A percentile compares a stretch with the other conserved stretches of the same genome.
These are phyloP conservation scores for Syncerus caffer DNA, from an alignment of 2,797 vertebrate species.

Conservation along the genomic window DNA sequence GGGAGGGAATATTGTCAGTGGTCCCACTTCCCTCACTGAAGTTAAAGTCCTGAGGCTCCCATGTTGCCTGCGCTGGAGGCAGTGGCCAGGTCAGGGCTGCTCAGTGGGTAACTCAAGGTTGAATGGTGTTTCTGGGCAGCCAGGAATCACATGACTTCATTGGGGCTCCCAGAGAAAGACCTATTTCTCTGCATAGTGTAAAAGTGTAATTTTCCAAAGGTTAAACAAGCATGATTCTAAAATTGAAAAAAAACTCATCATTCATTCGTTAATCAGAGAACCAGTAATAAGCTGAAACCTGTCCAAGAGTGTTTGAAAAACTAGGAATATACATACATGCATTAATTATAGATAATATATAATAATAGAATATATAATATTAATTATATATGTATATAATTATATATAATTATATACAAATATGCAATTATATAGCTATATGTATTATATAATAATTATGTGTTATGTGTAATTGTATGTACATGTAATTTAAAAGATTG, in stretches of 20 bases:
- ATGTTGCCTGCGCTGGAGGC: background rate
- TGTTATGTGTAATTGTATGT: background rate
- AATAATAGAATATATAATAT: background rate
- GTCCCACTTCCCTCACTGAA: background rate
- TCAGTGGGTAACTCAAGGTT: background rate
- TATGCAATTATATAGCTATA: background rate
- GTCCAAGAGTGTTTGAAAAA: slow-evolving; percentile 20
- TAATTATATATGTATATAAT: background rate
- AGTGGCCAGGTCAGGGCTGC: background rate
- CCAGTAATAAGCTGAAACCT: background rate
- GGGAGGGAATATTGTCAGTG: slow-evolving; percentile 2
- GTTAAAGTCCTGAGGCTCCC: background rate
- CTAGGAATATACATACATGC: background rate
- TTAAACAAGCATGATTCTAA: background rate
- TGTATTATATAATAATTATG: background rate
- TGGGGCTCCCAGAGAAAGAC: background rate
- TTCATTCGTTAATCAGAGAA: slow-evolving; percentile 16
- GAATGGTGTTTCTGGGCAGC: background rate
- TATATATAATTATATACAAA: background rate
- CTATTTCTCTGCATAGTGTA: background rate
- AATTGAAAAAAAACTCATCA: background rate
- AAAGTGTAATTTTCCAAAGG: slow-evolving; percentile 16
- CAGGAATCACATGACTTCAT: background rate
- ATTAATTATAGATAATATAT: background rate
- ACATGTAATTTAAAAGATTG: background rate